Evolutionary conservation across 1,140 invertebrate genomes (phyloP), one percentile per base, ranked within the genome.

Genomic region (Aphaenogaster rudis): DNA sequence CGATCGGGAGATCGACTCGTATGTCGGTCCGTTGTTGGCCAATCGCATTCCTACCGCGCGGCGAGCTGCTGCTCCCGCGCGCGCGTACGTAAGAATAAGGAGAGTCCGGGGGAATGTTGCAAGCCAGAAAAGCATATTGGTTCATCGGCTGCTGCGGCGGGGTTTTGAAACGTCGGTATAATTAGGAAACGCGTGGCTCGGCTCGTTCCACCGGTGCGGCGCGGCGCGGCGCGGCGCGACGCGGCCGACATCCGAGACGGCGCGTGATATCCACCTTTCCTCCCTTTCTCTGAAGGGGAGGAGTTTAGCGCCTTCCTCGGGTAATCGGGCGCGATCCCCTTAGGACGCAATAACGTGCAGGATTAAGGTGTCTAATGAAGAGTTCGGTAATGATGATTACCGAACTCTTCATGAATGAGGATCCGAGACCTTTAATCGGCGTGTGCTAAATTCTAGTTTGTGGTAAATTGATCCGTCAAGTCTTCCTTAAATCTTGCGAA

Each of bases 121-220:
- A 94, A 95, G 94, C 86, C 91, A 94, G 93, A 94, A 93, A 94
- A 94, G 93, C 92, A 94, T 94, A 95, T 95, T 95, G 94, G 94
- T 95, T 95, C 94, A 94, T 95, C 94, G 94, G 94, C 93, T 93
- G 86, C 28, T 74, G 54, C 61, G 45, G 77, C 77, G 48, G 87
- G 88, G 90, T 94, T 94, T 95, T 94, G 93, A 94, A 94, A 94
- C 92, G 81, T 87, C 81, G 91, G 91, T 94, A 93, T 94, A 94
- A 94, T 95, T 94, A 94, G 93, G 93, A 95, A 95, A 95, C 89
- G 93, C 88, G 88, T 92, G 90, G 86, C 39, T 77, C 80, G 88
- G 64, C 82, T 90, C 86, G 81, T 87, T 88, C 72, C 81, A 87
- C 85, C 86, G 67, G 82, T 66, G 81, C 81, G 69, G 87, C 81